Evolutionary conservation across 2,797 vertebrate species (phyloP).

Genomic region (Octomys mimax): DNA sequence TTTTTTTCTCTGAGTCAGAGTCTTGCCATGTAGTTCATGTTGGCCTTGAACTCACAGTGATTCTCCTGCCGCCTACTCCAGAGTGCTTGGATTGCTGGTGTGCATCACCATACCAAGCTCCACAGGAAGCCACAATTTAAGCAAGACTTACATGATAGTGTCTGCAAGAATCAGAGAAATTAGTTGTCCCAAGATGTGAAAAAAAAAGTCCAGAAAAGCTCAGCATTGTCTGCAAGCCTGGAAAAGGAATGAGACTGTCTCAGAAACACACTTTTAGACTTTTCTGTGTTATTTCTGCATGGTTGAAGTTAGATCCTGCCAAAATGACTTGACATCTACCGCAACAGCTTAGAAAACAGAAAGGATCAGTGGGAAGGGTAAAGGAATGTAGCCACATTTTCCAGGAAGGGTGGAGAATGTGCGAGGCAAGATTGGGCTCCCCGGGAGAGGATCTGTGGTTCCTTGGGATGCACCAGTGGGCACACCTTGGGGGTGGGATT

Average conservation of each 20-base stretch:
- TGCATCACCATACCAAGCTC: not conserved
- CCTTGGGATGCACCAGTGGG: not conserved
- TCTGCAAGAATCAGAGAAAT: not conserved
- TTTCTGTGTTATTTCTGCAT: constrained; percentile 7
- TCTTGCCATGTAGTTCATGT: not conserved
- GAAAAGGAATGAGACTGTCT: not conserved
- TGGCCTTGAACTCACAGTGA: not conserved
- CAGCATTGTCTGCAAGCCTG: not conserved
- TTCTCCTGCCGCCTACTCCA: not conserved
- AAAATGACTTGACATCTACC: constrained; percentile 16
- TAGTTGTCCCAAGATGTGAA: not conserved
- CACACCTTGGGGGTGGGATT: not conserved
- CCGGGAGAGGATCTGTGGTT: not conserved
- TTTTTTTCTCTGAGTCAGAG: not conserved
- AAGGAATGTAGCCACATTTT: not conserved
- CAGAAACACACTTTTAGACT: not conserved
- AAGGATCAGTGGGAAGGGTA: not conserved
- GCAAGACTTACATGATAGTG: not conserved
- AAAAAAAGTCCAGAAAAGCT: not conserved
- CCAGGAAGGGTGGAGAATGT: not conserved
- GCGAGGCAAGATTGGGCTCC: not conserved
- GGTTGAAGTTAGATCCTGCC: constrained; percentile 6
- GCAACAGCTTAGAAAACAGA: constrained; percentile 49
- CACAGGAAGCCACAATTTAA: not conserved
- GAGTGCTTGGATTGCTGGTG: not conserved